Evolutionary conservation across 2,888 invertebrate genomes (phyloP), one percentile per base, ranked within the genome.

Genomic region (Cataglyphis livida): DNA sequence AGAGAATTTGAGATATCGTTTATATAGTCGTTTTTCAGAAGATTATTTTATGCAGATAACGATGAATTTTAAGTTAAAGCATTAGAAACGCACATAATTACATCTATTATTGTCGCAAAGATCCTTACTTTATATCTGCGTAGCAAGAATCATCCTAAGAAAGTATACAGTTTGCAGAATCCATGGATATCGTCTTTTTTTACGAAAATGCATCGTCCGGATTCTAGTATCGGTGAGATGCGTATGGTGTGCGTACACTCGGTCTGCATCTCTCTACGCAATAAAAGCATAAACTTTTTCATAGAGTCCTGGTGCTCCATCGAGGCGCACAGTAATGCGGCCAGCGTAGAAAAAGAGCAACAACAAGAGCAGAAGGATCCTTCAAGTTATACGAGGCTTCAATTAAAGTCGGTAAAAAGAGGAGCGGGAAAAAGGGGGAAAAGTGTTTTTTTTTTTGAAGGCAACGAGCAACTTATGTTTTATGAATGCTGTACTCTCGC

Each of bases 271-370:
- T 51, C 75, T 81, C 83, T 76, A 87, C 83, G 90, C 90, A 92
- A 92, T 92, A 92, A 93, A 93, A 91, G 91, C 90, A 91, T 91
- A 92, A 93, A 92, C 90, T 90, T 84, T 87, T 91, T 90, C 88
- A 85, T 84, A 84, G 51, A 51, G 88, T 86, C 85, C 84, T 84
- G 79, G 86, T 85, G 90, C 81, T 85, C 85, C 87, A 88, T 90
- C 88, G 88, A 86, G 89, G 83, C 83, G 88, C 89, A 89, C 74
- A 38, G 84, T 73, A 70, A 59, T 64, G 73, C 66, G 76, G 75
- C 78, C 64, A 44, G 61, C 73, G 66, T 51, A 35, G 62, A 71
- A 84, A 84, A 76, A 68, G 66, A 61, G 57, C 61, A 51, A 41
- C 57, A 74, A 75, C 44, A 6, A 66, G 10, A 74, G 86, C 83